Conservation (phyloP, 2,113 vertebrate species). For the Tyrannus savana region DNA sequence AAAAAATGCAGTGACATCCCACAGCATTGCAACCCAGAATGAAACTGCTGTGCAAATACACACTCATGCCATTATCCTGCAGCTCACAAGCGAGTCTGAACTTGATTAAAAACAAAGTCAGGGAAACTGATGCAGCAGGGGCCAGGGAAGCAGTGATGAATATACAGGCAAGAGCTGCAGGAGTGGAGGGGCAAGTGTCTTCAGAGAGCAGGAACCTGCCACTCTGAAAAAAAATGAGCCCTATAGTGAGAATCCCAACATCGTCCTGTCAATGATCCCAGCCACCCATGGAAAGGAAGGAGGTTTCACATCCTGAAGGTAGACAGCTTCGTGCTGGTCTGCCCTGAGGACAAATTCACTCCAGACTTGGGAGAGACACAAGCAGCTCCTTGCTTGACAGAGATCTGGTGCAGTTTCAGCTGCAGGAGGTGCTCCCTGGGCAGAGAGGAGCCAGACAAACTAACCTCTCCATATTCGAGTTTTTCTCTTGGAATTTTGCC, state of each 20-base stretch:
- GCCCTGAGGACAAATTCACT: background rate
- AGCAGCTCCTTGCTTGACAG: background rate
- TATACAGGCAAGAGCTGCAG: background rate
- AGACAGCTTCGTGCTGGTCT: background rate
- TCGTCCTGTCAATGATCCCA: fast-evolving
- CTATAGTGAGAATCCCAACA: background rate
- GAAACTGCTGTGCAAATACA: background rate
- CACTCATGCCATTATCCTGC: background rate
- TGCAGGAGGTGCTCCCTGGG: background rate
- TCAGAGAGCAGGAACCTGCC: background rate
- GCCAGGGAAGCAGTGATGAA: background rate
- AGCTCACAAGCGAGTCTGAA: background rate
- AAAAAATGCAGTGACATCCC: background rate
- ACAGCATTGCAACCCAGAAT: background rate
- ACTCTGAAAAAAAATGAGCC: background rate
- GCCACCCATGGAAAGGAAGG: background rate
- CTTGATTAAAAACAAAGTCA: background rate
- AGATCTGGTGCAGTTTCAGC: fast-evolving
- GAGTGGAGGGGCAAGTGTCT: background rate
- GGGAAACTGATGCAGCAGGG: background rate
- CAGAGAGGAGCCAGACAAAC: background rate
- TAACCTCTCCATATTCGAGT: background rate
- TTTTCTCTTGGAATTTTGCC: background rate
- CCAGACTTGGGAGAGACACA: background rate
- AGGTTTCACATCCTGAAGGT: fast-evolving